Conservation (phyloP, 2,888 invertebrate genomes). For the Ectropis crepuscularia region DNA sequence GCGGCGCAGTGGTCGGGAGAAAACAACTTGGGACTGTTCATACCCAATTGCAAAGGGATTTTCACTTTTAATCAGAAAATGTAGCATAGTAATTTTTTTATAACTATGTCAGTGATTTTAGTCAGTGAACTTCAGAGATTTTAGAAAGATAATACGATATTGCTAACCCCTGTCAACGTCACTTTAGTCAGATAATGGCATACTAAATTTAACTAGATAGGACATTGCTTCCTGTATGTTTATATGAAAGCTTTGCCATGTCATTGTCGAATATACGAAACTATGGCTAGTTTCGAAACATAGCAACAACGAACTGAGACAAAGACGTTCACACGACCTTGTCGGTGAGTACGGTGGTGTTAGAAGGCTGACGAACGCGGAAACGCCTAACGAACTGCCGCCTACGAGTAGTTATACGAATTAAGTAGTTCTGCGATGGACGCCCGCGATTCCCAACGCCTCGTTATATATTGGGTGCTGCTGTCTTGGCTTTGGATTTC, state of each 20-base stretch:
- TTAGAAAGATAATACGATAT: no score
- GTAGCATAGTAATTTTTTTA: not conserved
- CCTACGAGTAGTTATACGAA: slow-evolving; percentile 73
- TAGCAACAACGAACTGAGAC: slow-evolving; percentile 65
- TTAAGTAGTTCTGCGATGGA: slow-evolving; percentile 58
- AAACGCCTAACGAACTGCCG: slow-evolving; percentile 72
- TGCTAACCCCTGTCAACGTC: no score
- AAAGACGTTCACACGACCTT: slow-evolving; percentile 82
- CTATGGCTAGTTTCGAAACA: slow-evolving; percentile 32
- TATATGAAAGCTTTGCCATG: not conserved
- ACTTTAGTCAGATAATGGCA: not conserved
- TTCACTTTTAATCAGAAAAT: not conserved
- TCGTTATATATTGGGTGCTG: slow-evolving; percentile 31
- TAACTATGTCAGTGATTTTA: no score
- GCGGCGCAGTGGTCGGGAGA: slow-evolving; percentile 10
- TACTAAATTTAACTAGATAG: not conserved
- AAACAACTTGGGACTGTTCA: slow-evolving; percentile 1
- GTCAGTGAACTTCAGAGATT: no score
- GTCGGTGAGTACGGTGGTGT: slow-evolving; percentile 61
- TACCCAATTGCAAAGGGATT: not conserved
- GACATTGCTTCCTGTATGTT: not conserved
- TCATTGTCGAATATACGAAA: slow-evolving; percentile 13
- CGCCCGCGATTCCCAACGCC: slow-evolving; percentile 44
- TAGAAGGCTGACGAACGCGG: slow-evolving; percentile 72
- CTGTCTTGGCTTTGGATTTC: slow-evolving; percentile 16